Percentiles rank a stretch among this genome's conserved stretches.
Evolutionary conservation across 1,140 invertebrate species (phyloP).

Genomic region (Pseudomyrmex sp.): DNA sequence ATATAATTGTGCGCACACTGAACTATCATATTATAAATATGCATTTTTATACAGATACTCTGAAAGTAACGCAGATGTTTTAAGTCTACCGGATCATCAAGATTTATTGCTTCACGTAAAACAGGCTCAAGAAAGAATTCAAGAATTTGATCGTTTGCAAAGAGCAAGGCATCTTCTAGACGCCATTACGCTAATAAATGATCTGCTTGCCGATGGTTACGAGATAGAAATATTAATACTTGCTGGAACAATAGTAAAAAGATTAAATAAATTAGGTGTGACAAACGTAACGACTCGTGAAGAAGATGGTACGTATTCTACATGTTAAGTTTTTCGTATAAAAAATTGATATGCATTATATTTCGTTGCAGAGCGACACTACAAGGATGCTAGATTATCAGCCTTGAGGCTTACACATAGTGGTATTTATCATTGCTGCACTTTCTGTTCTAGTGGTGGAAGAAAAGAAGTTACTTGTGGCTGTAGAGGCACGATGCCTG

Average conservation of each 20-base stretch:
- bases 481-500: slow-evolving; percentile 90
- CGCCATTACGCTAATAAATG: slow-evolving; percentile 87
- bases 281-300: slow-evolving; percentile 54
- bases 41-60: slow-evolving; percentile 44
- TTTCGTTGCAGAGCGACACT: slow-evolving; percentile 79
- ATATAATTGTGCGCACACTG: neutral
- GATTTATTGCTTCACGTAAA: slow-evolving; percentile 23
- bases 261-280: slow-evolving; percentile 86
- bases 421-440: slow-evolving; percentile 92
- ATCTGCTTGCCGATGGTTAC: slow-evolving; percentile 87
- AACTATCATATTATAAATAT: neutral
- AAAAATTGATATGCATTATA: neutral
- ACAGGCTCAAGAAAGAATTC: slow-evolving; percentile 79
- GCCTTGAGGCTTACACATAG: slow-evolving; percentile 83
- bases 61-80: slow-evolving; percentile 11
- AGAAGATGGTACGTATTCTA: slow-evolving; percentile 27
- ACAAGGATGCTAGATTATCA: slow-evolving; percentile 48
- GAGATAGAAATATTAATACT: slow-evolving; percentile 89
- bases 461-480: slow-evolving; percentile 89
- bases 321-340: neutral
- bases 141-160: slow-evolving; percentile 79
- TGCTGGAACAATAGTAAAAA: slow-evolving; percentile 87
- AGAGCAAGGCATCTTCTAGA: slow-evolving; percentile 82
- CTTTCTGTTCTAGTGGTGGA: slow-evolving; percentile 92
- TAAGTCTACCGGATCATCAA: slow-evolving; percentile 28